Evolutionary conservation across 2,888 invertebrate genomes (phyloP).

Genomic region (Melipona beecheii): DNA sequence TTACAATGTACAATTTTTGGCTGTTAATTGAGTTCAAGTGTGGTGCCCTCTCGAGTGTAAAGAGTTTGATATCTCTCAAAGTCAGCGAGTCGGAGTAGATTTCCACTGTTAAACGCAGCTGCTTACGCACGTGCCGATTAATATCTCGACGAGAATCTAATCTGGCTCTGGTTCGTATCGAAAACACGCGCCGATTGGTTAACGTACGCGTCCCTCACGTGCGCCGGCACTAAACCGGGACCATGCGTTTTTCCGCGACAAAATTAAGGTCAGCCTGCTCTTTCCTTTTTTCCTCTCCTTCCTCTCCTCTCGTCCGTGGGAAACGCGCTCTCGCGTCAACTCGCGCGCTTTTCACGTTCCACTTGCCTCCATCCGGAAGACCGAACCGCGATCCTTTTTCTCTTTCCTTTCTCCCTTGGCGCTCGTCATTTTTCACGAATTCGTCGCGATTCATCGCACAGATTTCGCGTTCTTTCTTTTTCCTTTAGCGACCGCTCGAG

Average conservation of each 20-base stretch:
- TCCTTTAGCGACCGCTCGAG: not conserved
- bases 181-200: conserved; percentile 58
- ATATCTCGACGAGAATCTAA: conserved; percentile 59
- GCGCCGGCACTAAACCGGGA: conserved; percentile 8
- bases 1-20: too few relatives aligned
- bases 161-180: conserved; percentile 64
- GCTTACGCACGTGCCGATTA: conserved; percentile 22
- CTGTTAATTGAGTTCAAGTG: too few relatives aligned
- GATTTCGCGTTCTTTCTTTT: not conserved
- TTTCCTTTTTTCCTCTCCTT: not conserved
- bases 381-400: not conserved
- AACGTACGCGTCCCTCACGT: conserved; percentile 33
- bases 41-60: too few relatives aligned
- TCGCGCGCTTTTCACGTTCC: conserved; percentile 52
- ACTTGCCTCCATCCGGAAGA: conserved; percentile 34
- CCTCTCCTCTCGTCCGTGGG: conserved; percentile 49
- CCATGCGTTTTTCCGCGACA: conserved; percentile 52
- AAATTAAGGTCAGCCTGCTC: conserved; percentile 62
- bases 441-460: conserved; percentile 2
- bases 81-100: not conserved
- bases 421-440: not conserved
- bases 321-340: conserved; percentile 49
- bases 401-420: not conserved
- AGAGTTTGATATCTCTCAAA: too few relatives aligned
- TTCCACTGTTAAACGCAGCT: not conserved